phyloP scores from a whole-genome alignment of 2,797 vertebrate species.

The Myoxocephalus aenaeus region DNA sequence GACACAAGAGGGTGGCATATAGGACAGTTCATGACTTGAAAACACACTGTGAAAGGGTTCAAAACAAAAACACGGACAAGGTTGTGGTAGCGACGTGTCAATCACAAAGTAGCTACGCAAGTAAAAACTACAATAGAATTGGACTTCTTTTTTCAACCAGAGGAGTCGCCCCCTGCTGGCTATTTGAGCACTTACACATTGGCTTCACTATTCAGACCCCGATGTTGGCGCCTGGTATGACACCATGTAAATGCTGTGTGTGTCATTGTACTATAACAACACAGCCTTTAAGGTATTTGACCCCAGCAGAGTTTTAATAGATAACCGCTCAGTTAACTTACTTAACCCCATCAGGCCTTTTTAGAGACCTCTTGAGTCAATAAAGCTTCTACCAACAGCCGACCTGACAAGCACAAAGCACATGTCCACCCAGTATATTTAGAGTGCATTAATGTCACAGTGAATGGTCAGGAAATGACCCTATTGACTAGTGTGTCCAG shows the following conservation, averaged over 20 bases:
- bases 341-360: constrained; percentile 49
- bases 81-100: neutral
- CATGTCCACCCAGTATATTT: constrained; percentile 72
- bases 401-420: constrained; percentile 63
- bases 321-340: constrained; percentile 32
- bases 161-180: neutral
- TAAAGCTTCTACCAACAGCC: constrained; percentile 43
- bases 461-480: constrained; percentile 82
- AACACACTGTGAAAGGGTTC: neutral
- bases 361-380: constrained; percentile 40
- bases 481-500: constrained; percentile 72
- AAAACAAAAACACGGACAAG: neutral
- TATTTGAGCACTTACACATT: neutral
- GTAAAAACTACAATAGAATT: neutral
- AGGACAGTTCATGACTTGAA: neutral
- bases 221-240: neutral
- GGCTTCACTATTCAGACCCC: neutral
- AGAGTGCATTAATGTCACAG: constrained; percentile 82
- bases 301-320: constrained; percentile 11
- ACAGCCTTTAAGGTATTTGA: constrained; percentile 17
- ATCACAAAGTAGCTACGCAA: neutral
- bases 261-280: neutral
- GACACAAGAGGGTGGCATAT: neutral
- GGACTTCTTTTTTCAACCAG: neutral
- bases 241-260: neutral